Evolutionary conservation across 2,888 invertebrate species (phyloP), one percentile per base, ranked within the genome.

Genomic region (Nemurella pictetii): DNA sequence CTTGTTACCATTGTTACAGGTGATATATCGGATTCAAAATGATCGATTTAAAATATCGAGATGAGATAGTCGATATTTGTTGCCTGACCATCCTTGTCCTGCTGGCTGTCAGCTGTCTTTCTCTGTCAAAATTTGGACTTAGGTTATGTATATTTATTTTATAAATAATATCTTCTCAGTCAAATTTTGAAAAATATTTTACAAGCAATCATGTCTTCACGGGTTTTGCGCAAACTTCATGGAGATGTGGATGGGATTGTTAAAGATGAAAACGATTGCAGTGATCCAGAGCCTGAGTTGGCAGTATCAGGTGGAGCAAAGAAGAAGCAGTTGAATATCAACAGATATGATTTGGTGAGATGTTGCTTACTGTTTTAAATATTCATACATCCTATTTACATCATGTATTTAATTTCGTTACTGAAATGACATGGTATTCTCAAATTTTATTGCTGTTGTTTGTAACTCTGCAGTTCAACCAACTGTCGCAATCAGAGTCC

Each of bases 341-440:
- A 94, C 90, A 92, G 94, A 87, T 95, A 95, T 88, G 94, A 94
- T 91, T 91, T 95, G 93, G 95, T 95, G 91, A 90, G 91, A 90
- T 75, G 12, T 27, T 27, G 9, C n/a, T n/a, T n/a, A n/a, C n/a
- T n/a, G n/a, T n/a, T n/a, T n/a, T n/a, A n/a, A n/a, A n/a, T n/a
- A n/a, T n/a, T n/a, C n/a, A 75, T 5, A 75, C 7, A 9, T 5
- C 15, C 0, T 28, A 7, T 27, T 78, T 0, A 25, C 9, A 28
- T 75, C 4, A 12, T 29, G 5, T 9, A n/a, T 20, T 78, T 2
- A 20, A 29, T 78, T 78, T 78, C 4, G 78, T 78, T 30, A 74
- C 25, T 4, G 5, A 7, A 77, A 27, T 30, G 15, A 0, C 30
- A 78, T 30, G n/a, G 3, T 72, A 1, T 82, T 82, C 7, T 82